A percentile compares a stretch with the other conserved stretches of the same genome.
phyloP scores from a whole-genome alignment of 2,113 vertebrate genomes.

The Varanus salvator region DNA sequence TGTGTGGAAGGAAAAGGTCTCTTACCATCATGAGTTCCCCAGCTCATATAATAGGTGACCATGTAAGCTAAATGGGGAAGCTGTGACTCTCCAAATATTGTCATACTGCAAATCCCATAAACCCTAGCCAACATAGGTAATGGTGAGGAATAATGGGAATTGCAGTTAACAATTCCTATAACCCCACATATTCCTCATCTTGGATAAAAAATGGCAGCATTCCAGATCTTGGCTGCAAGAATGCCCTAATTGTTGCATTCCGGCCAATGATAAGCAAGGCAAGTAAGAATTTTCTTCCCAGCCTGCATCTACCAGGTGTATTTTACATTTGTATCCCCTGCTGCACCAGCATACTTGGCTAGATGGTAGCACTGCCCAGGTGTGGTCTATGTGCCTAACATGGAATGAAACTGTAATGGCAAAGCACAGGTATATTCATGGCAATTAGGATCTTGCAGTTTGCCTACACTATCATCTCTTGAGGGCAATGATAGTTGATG shows the following conservation, averaged over 20 bases:
- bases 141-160: conserved; percentile 68
- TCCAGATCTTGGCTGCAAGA: conserved; percentile 60
- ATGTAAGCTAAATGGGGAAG: background rate
- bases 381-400: background rate
- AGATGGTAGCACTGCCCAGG: background rate
- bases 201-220: background rate
- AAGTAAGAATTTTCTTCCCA: conserved; percentile 53
- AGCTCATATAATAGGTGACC: background rate
- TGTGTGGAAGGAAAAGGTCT: background rate
- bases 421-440: background rate
- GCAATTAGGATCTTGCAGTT: background rate
- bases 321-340: background rate
- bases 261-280: conserved; percentile 79
- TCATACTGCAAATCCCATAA: conserved; percentile 59
- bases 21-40: background rate
- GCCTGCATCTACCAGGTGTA: background rate
- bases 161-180: conserved; percentile 54
- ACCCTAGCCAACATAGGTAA: too few relatives aligned
- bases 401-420: background rate
- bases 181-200: conserved; percentile 80
- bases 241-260: background rate
- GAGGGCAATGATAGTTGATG: background rate
- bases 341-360: background rate
- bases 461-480: background rate
- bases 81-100: background rate